A percentile compares a stretch with the other conserved stretches of the same genome.
Conservation (phyloP, 92 coral and sea anemone species). For the Epizoanthus illoricatus region DNA sequence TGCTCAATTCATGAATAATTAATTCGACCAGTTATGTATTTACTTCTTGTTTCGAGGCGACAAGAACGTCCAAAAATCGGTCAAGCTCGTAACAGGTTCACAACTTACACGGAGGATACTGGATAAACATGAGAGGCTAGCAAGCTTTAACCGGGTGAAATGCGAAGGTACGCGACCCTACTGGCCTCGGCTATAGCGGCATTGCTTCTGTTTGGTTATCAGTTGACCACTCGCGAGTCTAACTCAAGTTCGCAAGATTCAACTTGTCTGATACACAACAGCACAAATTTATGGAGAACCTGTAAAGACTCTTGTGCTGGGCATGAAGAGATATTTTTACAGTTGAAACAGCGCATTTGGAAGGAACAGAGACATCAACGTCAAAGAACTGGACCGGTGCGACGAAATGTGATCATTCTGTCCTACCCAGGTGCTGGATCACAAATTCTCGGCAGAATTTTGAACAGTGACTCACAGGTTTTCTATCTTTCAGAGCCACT, state of each 20-base stretch:
- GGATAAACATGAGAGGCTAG: background rate
- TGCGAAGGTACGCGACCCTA: conserved; percentile 8
- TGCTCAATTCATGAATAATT: too few species aligned
- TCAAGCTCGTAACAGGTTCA: background rate
- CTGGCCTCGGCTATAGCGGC: background rate
- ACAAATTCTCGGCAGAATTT: conserved; percentile 23
- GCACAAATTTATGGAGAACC: conserved; percentile 6
- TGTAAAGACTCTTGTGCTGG: conserved; percentile 17
- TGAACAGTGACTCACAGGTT: conserved; percentile 15
- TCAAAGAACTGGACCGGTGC: background rate
- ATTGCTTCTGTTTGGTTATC: conserved; percentile 5
- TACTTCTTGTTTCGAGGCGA: too few species aligned
- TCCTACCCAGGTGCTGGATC: conserved; percentile 40
- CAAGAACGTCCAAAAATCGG: background rate
- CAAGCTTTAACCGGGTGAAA: background rate
- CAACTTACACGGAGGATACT: background rate
- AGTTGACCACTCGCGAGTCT: background rate
- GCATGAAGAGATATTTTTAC: background rate
- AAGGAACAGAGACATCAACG: background rate
- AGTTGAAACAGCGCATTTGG: background rate
- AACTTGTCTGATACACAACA: background rate
- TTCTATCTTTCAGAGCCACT: conserved; percentile 32
- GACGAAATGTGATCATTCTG: conserved; percentile 29
- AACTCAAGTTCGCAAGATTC: background rate
- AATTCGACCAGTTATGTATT: too few species aligned